These are phyloP conservation scores for Biston stratarius DNA, from an alignment of 2,888 invertebrate species.

Conservation along the genomic window DNA sequence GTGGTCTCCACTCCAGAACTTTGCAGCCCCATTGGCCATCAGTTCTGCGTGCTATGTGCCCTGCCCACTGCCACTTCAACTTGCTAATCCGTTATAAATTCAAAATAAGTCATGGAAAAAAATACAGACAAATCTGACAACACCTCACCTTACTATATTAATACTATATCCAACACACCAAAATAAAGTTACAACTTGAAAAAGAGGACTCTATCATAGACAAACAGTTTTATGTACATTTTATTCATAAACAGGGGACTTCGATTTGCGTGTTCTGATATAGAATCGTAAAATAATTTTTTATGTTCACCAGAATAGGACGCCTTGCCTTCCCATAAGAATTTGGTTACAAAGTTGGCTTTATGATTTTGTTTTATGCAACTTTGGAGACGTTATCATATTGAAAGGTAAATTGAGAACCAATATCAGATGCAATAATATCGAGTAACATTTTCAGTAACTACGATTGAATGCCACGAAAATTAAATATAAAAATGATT, in stretches of 20 bases:
- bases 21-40: no score
- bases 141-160: constrained; percentile 11
- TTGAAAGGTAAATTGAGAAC: constrained; percentile 18
- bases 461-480: background rate
- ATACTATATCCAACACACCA: constrained; percentile 5
- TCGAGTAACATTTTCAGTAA: background rate
- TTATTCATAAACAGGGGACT: constrained; percentile 73
- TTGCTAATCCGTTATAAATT: no score
- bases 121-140: background rate
- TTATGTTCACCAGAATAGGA: constrained; percentile 67
- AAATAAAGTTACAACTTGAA: constrained; percentile 34
- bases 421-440: background rate
- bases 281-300: constrained; percentile 82
- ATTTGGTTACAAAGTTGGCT: constrained; percentile 76
- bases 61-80: no score
- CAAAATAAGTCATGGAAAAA: background rate
- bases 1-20: no score
- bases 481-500: no score
- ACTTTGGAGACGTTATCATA: constrained; percentile 16
- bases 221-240: constrained; percentile 69
- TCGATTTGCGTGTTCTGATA: constrained; percentile 70
- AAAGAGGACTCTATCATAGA: constrained; percentile 50
- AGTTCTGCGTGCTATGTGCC: no score
- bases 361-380: constrained; percentile 57
- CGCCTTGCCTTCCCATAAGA: constrained; percentile 66